Evolutionary conservation across 2,888 invertebrate genomes (phyloP).

Genomic region (Reticulitermes lucifugus): DNA sequence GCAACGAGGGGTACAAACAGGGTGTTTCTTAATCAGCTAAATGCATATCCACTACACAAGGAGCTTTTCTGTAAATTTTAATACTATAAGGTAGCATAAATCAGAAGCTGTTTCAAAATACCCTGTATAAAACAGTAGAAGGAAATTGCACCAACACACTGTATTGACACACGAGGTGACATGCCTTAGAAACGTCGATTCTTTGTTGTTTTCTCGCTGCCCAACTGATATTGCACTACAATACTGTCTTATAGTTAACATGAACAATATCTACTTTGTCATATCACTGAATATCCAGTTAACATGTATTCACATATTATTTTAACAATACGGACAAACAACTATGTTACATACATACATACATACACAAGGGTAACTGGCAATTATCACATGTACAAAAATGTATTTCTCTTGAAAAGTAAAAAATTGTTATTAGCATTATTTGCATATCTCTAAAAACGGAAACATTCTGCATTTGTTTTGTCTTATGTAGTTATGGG

Average conservation of each 20-base stretch:
- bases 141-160: no score
- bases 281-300: not conserved
- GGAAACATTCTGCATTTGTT: not conserved
- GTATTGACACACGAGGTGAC: no score
- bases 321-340: not conserved
- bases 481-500: not conserved
- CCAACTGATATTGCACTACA: not conserved
- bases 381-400: not conserved
- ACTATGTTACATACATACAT: not conserved
- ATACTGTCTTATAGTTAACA: not conserved
- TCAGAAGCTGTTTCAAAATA: no score
- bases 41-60: no score
- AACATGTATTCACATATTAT: not conserved
- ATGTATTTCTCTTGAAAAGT: not conserved
- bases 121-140: no score
- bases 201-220: not conserved
- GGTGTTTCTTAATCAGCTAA: no score
- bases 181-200: no score
- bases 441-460: not conserved
- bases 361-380: not conserved
- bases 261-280: not conserved
- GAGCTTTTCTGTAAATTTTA: no score
- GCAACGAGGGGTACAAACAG: no score
- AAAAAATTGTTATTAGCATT: not conserved
- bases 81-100: no score